These are phyloP conservation scores for Limosa lapponica DNA, from an alignment of 2,797 vertebrate species.

Conservation along the genomic window DNA sequence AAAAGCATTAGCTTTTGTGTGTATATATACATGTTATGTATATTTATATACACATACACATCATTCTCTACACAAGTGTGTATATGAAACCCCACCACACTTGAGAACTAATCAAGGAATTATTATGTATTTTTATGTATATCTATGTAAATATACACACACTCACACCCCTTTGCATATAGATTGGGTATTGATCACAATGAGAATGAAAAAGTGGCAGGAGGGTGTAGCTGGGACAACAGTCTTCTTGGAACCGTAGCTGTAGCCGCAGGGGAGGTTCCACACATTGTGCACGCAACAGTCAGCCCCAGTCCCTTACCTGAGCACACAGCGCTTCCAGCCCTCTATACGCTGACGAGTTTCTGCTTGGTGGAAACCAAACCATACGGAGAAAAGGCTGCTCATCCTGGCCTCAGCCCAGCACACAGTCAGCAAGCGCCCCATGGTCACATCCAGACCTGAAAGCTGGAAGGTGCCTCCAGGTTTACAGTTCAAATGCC, in stretches of 20 bases:
- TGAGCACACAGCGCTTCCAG: neutral
- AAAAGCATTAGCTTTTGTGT: neutral
- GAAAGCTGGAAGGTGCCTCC: neutral
- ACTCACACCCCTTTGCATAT: neutral
- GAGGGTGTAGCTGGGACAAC: neutral
- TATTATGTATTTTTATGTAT: neutral
- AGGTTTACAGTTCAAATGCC: neutral
- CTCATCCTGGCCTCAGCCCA: neutral
- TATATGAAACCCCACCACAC: neutral
- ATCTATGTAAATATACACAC: too few species aligned
- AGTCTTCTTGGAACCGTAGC: rapidly evolving
- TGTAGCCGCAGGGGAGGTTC: neutral
- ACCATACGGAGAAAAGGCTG: neutral
- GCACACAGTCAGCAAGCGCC: rapidly evolving
- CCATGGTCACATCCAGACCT: neutral
- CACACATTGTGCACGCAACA: rapidly evolving
- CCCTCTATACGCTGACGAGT: neutral
- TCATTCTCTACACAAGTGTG: neutral
- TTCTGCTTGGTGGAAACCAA: neutral
- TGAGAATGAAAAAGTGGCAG: neutral
- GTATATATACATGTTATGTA: rapidly evolving
- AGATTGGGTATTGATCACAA: neutral
- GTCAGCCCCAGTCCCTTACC: neutral
- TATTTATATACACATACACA: neutral
- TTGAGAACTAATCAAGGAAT: neutral